Evolutionary conservation across 2,113 vertebrate species (phyloP).

Genomic region (Nipponia nippon): DNA sequence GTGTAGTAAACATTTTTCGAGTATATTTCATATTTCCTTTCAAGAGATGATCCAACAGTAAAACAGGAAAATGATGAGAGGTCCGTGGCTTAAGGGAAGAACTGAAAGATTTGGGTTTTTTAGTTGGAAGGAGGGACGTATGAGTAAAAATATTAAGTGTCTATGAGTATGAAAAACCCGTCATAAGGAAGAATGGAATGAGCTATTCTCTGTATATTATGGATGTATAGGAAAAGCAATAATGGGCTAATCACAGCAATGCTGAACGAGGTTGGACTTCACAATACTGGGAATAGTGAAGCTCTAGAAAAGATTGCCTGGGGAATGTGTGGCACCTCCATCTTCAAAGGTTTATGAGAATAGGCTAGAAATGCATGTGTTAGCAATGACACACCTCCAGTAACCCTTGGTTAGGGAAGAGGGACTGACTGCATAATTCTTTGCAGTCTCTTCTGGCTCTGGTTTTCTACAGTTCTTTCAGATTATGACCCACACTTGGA

Average conservation of each 20-base stretch:
- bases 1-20: neutral
- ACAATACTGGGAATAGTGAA: neutral
- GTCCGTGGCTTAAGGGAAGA: neutral
- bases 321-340: neutral
- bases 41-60: neutral
- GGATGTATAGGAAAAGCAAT: neutral
- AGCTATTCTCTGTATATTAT: neutral
- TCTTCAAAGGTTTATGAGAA: neutral
- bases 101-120: neutral
- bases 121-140: neutral
- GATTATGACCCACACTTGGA: neutral
- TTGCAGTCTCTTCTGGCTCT: neutral
- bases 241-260: neutral
- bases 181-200: neutral
- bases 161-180: neutral
- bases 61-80: neutral
- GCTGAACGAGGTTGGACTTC: neutral
- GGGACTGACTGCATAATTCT: neutral
- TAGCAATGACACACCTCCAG: neutral
- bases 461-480: neutral
- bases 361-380: neutral
- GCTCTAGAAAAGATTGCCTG: neutral
- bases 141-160: neutral
- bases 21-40: neutral
- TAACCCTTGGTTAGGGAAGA: neutral